Evolutionary conservation across 2,888 invertebrate genomes (phyloP), one percentile per base, ranked within the genome.

Genomic region (Chorisops tibialis): DNA sequence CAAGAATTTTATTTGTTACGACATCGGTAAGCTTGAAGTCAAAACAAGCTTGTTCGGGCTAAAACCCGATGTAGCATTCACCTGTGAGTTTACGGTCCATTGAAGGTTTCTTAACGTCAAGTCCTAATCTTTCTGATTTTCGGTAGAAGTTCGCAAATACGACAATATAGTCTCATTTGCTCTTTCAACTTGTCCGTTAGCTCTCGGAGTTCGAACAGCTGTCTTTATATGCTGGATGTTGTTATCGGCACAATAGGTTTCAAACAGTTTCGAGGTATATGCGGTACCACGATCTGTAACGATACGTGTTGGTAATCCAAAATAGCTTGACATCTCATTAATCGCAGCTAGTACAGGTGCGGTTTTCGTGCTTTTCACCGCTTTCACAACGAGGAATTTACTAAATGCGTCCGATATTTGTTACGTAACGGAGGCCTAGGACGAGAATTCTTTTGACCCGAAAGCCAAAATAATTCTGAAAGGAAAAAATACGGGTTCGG

Each of bases 251-350:
- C 67, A 69, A 56, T 68, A 70, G 2, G 54, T 21, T 38, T 64
- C 60, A 43, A 70, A 69, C 16, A 48, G 56, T 11, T 58, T 56
- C 9, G 65, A 59, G 0, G 66, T 68, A 14, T 66, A 67, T 4
- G 65, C 62, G 16, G 66, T 54, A 4, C 65, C 63, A 9, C 66
- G 49, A 60, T 72, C n/a, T 4, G 67, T 66, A 9, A 72, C 64
- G 1, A 73, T 65, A 12, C 67, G 52, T n/a, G 43, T 52, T 7
- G 71, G 70, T 9, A 66, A 66, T 2, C 70, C 71, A 61, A 70
- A 71, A n/a, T n/a, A n/a, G n/a, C n/a, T n/a, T n/a, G 63, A 37
- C 0, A 68, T 7, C 2, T 70, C 64, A 19, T 60, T 62, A 19
- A 67, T 18, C 0, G 62, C 49, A 11, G 58, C 56, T 9, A 68